Evolutionary conservation across 2,888 invertebrate species (phyloP).

Genomic region (Archaeoteleia sp.): DNA sequence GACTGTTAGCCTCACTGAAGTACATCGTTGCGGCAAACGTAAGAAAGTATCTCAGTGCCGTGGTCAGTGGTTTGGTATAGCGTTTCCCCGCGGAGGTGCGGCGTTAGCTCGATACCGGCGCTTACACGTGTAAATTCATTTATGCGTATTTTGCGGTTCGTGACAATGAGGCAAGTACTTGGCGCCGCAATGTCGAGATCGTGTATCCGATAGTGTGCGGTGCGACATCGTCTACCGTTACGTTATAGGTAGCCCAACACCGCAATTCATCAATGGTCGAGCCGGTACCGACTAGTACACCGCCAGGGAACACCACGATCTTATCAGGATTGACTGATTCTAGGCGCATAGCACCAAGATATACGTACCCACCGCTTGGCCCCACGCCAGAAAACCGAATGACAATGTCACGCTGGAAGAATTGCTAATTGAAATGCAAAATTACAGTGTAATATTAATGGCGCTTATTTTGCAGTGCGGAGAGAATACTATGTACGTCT

Average conservation of each 20-base stretch:
- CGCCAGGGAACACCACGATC: conserved; percentile 35
- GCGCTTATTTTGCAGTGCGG: too few relatives aligned
- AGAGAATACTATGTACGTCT: too few relatives aligned
- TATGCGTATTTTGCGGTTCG: conserved; percentile 44
- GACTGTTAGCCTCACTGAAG: too few relatives aligned
- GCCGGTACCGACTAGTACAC: conserved; percentile 15
- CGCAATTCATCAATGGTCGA: conserved; percentile 51
- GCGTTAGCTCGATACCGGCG: conserved; percentile 18
- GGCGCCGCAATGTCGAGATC: conserved; percentile 25
- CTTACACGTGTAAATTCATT: conserved; percentile 48
- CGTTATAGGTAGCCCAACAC: conserved; percentile 20
- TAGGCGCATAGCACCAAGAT: conserved; percentile 11
- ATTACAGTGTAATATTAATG: too few relatives aligned
- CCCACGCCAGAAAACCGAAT: conserved; percentile 22
- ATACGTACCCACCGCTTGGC: conserved; percentile 20
- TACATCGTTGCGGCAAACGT: too few relatives aligned
- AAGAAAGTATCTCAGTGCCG: conserved; percentile 23
- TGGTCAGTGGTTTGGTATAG: conserved; percentile 28
- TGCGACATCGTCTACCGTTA: conserved; percentile 31
- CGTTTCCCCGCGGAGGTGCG: conserved; percentile 12
- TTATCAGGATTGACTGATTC: conserved; percentile 36
- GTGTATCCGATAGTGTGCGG: conserved; percentile 22
- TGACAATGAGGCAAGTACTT: conserved; percentile 31
- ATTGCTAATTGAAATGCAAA: conserved; percentile 41
- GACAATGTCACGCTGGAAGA: conserved; percentile 9